Evolutionary conservation across 1,140 invertebrate species (phyloP).

Genomic region (Drosophila micromelanica): DNA sequence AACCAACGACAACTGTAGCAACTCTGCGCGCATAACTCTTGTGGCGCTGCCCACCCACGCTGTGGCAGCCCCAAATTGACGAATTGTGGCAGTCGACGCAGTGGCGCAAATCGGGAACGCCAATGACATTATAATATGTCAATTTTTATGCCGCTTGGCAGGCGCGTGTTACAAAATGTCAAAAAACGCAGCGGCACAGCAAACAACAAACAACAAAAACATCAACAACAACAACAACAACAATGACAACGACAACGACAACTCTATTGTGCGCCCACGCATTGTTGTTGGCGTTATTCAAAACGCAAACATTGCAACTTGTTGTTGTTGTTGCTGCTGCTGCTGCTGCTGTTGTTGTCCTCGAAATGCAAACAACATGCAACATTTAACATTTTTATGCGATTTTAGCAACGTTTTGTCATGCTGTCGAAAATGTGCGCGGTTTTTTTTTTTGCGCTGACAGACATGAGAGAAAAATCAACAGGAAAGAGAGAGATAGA

Average conservation of each 20-base stretch:
- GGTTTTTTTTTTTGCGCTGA: no score
- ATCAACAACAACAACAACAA: slow-evolving; percentile 15
- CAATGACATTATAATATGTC: slow-evolving; percentile 83
- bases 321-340: slow-evolving; percentile 13
- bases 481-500: not conserved
- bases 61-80: slow-evolving; percentile 58
- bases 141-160: slow-evolving; percentile 82
- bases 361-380: slow-evolving; percentile 48
- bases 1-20: slow-evolving; percentile 28
- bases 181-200: slow-evolving; percentile 74
- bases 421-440: slow-evolving; percentile 26
- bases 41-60: slow-evolving; percentile 68
- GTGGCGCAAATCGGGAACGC: slow-evolving; percentile 80
- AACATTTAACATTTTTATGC: slow-evolving; percentile 56
- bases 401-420: slow-evolving; percentile 50
- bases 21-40: slow-evolving; percentile 28
- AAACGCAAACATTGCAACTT: slow-evolving; percentile 57
- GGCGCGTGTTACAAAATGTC: slow-evolving; percentile 80
- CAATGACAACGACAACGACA: slow-evolving; percentile 47
- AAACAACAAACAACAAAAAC: slow-evolving; percentile 5
- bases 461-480: not conserved
- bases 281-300: slow-evolving; percentile 36
- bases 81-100: slow-evolving; percentile 67
- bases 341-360: slow-evolving; percentile 11
- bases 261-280: slow-evolving; percentile 81